phyloP scores from a whole-genome alignment of 2,113 vertebrate species.

The Rostratula benghalensis region DNA sequence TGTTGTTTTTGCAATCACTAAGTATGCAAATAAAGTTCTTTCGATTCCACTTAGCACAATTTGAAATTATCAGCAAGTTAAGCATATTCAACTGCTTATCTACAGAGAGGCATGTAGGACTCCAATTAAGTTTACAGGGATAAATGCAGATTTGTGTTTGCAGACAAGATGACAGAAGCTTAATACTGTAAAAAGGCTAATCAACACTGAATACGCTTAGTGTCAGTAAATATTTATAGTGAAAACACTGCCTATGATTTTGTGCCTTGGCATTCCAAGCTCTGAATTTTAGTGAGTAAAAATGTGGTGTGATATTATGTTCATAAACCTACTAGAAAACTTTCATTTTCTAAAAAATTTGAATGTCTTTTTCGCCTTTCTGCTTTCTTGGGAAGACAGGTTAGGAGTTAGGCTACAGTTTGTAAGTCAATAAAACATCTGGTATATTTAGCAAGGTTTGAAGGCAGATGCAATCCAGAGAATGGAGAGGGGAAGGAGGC shows the following conservation, averaged over 20 bases:
- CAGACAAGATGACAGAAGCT: conserved; percentile 70
- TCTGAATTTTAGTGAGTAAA: conserved; percentile 39
- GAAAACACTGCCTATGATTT: conserved; percentile 46
- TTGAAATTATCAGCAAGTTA: conserved; percentile 66
- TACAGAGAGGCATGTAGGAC: conserved; percentile 64
- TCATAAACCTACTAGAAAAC: not conserved
- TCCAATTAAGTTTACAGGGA: conserved; percentile 73
- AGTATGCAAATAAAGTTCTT: conserved; percentile 54
- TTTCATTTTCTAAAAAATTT: not conserved
- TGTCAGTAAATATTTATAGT: conserved; percentile 72
- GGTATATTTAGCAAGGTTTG: not conserved
- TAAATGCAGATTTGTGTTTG: conserved; percentile 73
- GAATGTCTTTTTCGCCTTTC: not conserved
- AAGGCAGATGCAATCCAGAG: not conserved
- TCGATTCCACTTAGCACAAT: conserved; percentile 62
- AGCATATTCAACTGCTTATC: conserved; percentile 70
- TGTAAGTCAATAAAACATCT: not conserved
- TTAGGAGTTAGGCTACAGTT: not conserved
- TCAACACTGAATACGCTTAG: conserved; percentile 76
- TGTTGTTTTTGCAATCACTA: not conserved
- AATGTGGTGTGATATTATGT: not conserved
- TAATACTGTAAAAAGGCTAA: conserved; percentile 75
- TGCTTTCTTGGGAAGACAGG: not conserved
- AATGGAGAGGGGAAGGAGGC: not conserved
- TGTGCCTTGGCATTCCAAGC: conserved; percentile 36